These are phyloP conservation scores for Nerophis ophidion DNA, from an alignment of 2,113 vertebrate genomes.

Conservation along the genomic window DNA sequence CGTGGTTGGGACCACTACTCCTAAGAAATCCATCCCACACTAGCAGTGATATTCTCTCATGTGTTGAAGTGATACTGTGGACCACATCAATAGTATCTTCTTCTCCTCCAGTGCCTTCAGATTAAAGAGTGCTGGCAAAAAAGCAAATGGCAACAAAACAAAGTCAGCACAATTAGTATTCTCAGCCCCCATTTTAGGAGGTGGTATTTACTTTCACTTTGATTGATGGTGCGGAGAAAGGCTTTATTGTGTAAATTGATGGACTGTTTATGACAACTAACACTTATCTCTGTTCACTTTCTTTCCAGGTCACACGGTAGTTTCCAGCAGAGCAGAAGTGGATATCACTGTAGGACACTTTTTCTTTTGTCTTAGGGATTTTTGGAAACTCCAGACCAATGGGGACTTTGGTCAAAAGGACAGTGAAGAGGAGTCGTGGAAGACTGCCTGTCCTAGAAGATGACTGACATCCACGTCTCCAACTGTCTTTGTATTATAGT, in stretches of 20 bases:
- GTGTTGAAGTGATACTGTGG: too few relatives aligned
- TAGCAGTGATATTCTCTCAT: background rate
- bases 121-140: background rate
- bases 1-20: background rate
- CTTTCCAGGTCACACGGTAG: slow-evolving; percentile 75
- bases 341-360: slow-evolving; percentile 37
- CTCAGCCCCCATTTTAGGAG: background rate
- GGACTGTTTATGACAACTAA: slow-evolving; percentile 4
- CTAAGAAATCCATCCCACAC: background rate
- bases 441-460: slow-evolving; percentile 49
- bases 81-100: background rate
- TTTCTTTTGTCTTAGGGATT: slow-evolving; percentile 34
- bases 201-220: background rate
- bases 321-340: slow-evolving; percentile 31
- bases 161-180: background rate
- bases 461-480: slow-evolving; percentile 39
- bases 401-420: slow-evolving; percentile 35
- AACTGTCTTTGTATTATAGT: slow-evolving; percentile 64
- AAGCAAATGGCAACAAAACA: background rate
- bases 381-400: slow-evolving; percentile 51
- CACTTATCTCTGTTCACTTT: slow-evolving; percentile 11
- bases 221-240: slow-evolving; percentile 2
- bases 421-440: slow-evolving; percentile 20
- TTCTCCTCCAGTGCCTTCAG: background rate
- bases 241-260: slow-evolving; percentile 3